Conservation (phyloP, 2,113 vertebrate species). For the Hirundichthys speculiger region DNA sequence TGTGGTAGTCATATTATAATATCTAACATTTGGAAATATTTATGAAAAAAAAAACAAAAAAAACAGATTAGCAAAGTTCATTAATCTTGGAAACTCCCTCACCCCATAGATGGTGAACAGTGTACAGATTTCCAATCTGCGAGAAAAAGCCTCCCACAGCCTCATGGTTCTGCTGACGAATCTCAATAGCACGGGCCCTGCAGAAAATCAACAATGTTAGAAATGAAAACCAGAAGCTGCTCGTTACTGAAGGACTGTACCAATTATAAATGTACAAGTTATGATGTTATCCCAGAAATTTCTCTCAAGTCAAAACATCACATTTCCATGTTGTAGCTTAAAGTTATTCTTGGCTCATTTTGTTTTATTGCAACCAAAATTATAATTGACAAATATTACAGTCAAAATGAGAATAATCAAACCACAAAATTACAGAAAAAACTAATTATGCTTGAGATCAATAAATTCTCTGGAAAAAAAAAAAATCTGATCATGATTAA, state of each 20-base stretch:
- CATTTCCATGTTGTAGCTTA: constrained; percentile 1
- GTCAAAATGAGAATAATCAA: too few relatives aligned
- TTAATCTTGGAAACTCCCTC: constrained; percentile 43
- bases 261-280: too few relatives aligned
- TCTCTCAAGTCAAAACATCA: neutral
- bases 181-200: constrained; percentile 96
- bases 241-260: too few relatives aligned
- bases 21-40: neutral
- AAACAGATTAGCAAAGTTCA: neutral
- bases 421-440: constrained; percentile 4
- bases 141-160: constrained; percentile 98
- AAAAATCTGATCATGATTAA: constrained; percentile 22
- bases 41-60: neutral
- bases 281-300: constrained; percentile 4
- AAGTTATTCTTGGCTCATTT: neutral
- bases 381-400: too few relatives aligned
- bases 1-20: too few relatives aligned
- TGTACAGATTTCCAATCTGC: constrained; percentile 95
- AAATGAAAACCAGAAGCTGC: too few relatives aligned
- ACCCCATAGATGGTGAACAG: constrained; percentile 99
- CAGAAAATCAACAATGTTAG: too few relatives aligned
- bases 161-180: constrained; percentile 90
- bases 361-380: too few relatives aligned
- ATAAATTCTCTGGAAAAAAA: constrained; percentile 9
- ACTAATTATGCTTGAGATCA: constrained; percentile 20